A percentile compares a stretch with the other conserved stretches of the same genome.
phyloP scores from a whole-genome alignment of 2,888 invertebrate genomes.

The Agonum fuliginosum region DNA sequence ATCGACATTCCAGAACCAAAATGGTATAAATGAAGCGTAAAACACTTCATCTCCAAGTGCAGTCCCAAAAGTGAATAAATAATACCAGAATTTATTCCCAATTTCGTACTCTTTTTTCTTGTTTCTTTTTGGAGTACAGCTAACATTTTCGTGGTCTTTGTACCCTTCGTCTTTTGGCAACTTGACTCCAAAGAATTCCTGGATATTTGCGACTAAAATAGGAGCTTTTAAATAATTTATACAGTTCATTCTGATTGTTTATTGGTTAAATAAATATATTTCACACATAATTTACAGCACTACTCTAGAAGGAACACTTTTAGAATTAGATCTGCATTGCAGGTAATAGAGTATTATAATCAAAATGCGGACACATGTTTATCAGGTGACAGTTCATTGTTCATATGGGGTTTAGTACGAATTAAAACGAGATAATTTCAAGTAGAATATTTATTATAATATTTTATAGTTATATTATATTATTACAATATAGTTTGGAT shows the following conservation, averaged over 20 bases:
- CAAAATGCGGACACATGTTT: conserved; percentile 47
- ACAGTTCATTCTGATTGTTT: conserved; percentile 57
- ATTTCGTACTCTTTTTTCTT: conserved; percentile 73
- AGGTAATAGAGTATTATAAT: conserved; percentile 43
- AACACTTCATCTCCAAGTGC: conserved; percentile 93
- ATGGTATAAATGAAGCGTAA: conserved; percentile 93
- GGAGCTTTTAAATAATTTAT: conserved; percentile 85
- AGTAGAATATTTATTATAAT: not conserved
- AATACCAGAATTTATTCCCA: conserved; percentile 87
- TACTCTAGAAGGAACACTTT: not conserved
- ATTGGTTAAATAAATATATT: conserved; percentile 14
- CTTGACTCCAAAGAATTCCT: conserved; percentile 85
- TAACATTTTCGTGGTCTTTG: conserved; percentile 71
- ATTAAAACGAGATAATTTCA: not conserved
- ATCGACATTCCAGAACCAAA: conserved; percentile 96
- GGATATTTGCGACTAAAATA: conserved; percentile 84
- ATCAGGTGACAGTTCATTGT: conserved; percentile 53
- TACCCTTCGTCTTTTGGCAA: conserved; percentile 65
- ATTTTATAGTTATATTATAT: not conserved
- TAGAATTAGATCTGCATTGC: conserved; percentile 53
- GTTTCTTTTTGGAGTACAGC: conserved; percentile 65
- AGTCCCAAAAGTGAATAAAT: conserved; percentile 88
- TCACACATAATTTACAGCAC: conserved; percentile 44
- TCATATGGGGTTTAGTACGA: conserved; percentile 20
- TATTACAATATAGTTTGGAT: too few species aligned